Percentiles rank a stretch among this genome's conserved stretches.
Evolutionary conservation across 2,888 invertebrate species (phyloP).

Genomic region (Drosophila ustulata): DNA sequence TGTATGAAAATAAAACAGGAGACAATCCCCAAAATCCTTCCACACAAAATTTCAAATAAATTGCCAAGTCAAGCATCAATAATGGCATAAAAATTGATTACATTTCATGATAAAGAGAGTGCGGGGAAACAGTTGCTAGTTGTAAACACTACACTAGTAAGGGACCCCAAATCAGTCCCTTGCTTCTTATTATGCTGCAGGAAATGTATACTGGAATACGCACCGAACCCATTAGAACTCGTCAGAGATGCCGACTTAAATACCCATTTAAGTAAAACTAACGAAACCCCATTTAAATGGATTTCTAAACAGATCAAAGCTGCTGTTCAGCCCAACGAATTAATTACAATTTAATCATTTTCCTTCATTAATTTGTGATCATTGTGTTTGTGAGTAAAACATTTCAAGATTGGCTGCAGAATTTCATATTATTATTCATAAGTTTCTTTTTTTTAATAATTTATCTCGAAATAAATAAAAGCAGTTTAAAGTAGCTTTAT

Average conservation of each 20-base stretch:
- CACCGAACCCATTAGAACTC: conserved; percentile 12
- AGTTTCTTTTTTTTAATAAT: too few relatives aligned
- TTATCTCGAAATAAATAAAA: too few relatives aligned
- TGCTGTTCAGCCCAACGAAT: background rate
- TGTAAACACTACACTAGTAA: conserved; percentile 54
- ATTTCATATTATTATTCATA: too few relatives aligned
- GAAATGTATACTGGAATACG: conserved; percentile 53
- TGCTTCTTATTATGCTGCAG: conserved; percentile 48
- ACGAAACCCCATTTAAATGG: background rate
- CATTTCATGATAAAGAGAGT: conserved; percentile 45
- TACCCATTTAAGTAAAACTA: background rate
- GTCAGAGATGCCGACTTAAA: conserved; percentile 3
- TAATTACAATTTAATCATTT: background rate
- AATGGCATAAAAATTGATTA: conserved; percentile 82
- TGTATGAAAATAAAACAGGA: conserved; percentile 50
- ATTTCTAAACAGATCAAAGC: background rate
- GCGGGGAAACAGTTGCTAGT: conserved; percentile 28
- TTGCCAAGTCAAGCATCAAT: conserved; percentile 78
- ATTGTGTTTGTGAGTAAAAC: background rate
- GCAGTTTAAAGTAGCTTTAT: too few relatives aligned
- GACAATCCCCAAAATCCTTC: conserved; percentile 10
- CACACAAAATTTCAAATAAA: conserved; percentile 51
- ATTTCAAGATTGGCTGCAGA: background rate
- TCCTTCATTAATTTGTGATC: background rate
- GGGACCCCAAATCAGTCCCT: conserved; percentile 20